Percentiles rank a stretch among this genome's conserved stretches.
phyloP scores from a whole-genome alignment of 2,888 invertebrate species.

The Polia nebulosa region DNA sequence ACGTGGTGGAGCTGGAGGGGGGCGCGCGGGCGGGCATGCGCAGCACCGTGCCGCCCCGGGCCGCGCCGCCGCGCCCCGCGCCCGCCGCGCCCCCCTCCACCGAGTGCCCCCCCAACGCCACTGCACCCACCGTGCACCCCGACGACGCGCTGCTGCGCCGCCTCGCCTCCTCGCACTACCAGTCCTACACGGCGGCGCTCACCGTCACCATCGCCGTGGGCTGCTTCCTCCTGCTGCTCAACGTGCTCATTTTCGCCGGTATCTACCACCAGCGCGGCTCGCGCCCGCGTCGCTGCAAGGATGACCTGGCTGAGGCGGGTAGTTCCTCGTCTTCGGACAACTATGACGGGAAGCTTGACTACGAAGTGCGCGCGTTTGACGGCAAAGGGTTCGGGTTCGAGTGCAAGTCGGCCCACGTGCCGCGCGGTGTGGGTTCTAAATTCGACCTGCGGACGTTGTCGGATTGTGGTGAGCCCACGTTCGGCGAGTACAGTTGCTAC shows the following conservation, averaged over 20 bases:
- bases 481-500: slow-evolving; percentile 93
- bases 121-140: slow-evolving; percentile 85
- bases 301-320: slow-evolving; percentile 94
- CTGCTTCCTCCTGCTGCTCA: slow-evolving; percentile 95
- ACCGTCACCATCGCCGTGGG: slow-evolving; percentile 97
- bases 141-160: slow-evolving; percentile 94
- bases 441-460: slow-evolving; percentile 89
- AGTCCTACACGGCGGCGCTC: slow-evolving; percentile 96
- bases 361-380: slow-evolving; percentile 89
- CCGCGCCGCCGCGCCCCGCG: slow-evolving; percentile 83
- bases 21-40: slow-evolving; percentile 77
- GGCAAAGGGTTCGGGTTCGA: slow-evolving; percentile 91
- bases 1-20: slow-evolving; percentile 85
- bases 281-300: slow-evolving; percentile 94
- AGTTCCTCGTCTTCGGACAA: slow-evolving; percentile 93
- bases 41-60: slow-evolving; percentile 86
- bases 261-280: slow-evolving; percentile 96
- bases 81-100: slow-evolving; percentile 91
- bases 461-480: slow-evolving; percentile 89
- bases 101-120: slow-evolving; percentile 93
- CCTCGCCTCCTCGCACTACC: slow-evolving; percentile 95
- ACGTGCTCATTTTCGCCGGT: slow-evolving; percentile 96
- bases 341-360: slow-evolving; percentile 91
- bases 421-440: slow-evolving; percentile 85
- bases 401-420: slow-evolving; percentile 90